Evolutionary conservation across 2,888 invertebrate species (phyloP), one percentile per base, ranked within the genome.

Genomic region (Pammene aurita): DNA sequence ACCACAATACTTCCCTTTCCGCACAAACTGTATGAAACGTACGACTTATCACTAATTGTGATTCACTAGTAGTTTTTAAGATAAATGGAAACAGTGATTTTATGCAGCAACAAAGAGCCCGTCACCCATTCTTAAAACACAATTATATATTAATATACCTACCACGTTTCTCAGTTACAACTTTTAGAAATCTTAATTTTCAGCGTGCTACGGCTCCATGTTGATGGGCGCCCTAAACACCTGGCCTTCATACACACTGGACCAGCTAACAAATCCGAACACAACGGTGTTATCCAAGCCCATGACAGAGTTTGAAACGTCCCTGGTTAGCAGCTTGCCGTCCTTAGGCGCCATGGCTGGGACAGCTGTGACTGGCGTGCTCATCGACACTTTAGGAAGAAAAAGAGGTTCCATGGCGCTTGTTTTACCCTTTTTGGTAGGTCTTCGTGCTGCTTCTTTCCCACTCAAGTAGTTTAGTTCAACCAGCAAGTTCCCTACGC

Each of bases 201-300:
- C 79, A 91, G 92, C 80, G 71, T 82, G 86, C 14, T 81, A 84
- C 16, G 86, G 85, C 6, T 81, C 82, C 7, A 55, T 84, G 0
- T 66, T 84, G 0, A 85, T 86, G 81, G 92, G 88, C 2, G 14
- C 84, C 2, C 73, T 90, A 0, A 86, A 93, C 63, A 94, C 94
- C 0, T 95, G 94, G 94, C 90, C 94, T 0, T 94, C 95, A 0
- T 94, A 94, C 64, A 93, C 94, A 0, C 78, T 93, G 0, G 84
- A 88, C 0, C 80, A 88, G 13, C 85, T 93, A 52, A 84, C 89
- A 14, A 85, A 89, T 0, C 77, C 81, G 2, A 75, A 83, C 14
- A 86, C 91, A 0, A 93, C 93, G 0, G 78, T 94, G 0, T 84
- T 93, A 0, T 78, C 80, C 0, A 72, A 73, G 0, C 90, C 93